Conservation (phyloP, 2,797 vertebrate genomes). For the Gambelia wislizenii region DNA sequence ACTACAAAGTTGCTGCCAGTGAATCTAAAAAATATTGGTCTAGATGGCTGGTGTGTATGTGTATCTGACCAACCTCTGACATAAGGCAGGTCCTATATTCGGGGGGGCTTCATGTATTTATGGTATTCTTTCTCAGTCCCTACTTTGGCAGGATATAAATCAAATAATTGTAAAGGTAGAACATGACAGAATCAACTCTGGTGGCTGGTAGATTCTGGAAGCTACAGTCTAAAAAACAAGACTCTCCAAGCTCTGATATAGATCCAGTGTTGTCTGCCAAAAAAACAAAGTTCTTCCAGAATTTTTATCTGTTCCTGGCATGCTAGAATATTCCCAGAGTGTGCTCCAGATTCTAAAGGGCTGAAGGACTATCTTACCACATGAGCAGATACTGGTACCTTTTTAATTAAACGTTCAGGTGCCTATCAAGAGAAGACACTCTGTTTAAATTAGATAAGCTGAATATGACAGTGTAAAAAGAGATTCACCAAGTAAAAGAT, state of each 20-base stretch:
- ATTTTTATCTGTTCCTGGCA: background rate
- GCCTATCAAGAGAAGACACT: constrained; percentile 45
- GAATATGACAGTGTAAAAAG: constrained; percentile 57
- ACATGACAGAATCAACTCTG: too few relatives aligned
- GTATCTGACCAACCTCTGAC: background rate
- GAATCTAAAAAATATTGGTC: background rate
- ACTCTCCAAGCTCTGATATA: background rate
- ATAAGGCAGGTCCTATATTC: background rate
- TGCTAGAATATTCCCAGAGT: background rate
- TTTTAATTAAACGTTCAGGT: constrained; percentile 62
- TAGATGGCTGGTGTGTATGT: background rate
- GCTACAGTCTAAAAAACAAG: too few relatives aligned
- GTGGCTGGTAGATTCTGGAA: too few relatives aligned
- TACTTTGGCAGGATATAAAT: too few relatives aligned
- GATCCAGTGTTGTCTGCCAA: background rate
- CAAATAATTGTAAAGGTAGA: too few relatives aligned
- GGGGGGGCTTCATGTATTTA: background rate
- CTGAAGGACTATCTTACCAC: constrained; percentile 35
- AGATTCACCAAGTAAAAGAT: constrained; percentile 50
- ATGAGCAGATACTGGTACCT: constrained; percentile 41
- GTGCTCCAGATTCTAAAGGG: constrained; percentile 36
- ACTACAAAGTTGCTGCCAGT: background rate
- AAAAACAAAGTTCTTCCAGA: background rate
- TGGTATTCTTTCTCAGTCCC: background rate
- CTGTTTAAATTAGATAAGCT: constrained; percentile 67